Percentiles rank a stretch among this genome's conserved stretches.
phyloP scores from a whole-genome alignment of 1,140 invertebrate species.

The Cataglyphis hispanica region DNA sequence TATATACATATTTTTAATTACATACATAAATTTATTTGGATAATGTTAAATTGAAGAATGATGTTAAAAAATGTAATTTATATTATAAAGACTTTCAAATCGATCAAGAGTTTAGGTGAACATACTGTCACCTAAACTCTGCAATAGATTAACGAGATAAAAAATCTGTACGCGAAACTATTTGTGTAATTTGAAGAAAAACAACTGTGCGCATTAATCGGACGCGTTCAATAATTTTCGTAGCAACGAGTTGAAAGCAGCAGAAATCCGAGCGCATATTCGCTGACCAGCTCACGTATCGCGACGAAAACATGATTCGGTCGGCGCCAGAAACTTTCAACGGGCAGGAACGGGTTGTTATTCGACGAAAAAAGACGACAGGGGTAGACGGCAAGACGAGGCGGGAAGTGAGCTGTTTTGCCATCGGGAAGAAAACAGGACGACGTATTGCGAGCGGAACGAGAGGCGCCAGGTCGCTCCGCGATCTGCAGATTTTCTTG shows the following conservation, averaged over 20 bases:
- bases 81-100: neutral
- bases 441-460: conserved; percentile 39
- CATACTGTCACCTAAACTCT: no score
- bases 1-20: no score
- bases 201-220: conserved; percentile 3
- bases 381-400: neutral
- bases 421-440: conserved; percentile 47
- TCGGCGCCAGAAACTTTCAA: conserved; percentile 74
- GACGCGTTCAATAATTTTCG: conserved; percentile 24
- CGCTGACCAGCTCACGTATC: conserved; percentile 38
- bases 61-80: neutral
- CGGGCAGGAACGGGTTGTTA: conserved; percentile 21
- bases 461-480: conserved; percentile 44
- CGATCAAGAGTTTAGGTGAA: neutral
- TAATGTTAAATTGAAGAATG: neutral
- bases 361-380: conserved; percentile 46
- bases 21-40: neutral
- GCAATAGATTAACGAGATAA: no score
- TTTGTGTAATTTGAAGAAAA: neutral
- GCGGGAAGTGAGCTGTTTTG: conserved; percentile 48
- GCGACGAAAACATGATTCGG: conserved; percentile 66
- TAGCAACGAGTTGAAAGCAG: neutral
- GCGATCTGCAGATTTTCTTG: conserved; percentile 36
- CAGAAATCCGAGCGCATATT: neutral
- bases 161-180: neutral